Evolutionary conservation across 2,113 vertebrate genomes (phyloP), one percentile per base, ranked within the genome.

Genomic region (Chitala chitala): DNA sequence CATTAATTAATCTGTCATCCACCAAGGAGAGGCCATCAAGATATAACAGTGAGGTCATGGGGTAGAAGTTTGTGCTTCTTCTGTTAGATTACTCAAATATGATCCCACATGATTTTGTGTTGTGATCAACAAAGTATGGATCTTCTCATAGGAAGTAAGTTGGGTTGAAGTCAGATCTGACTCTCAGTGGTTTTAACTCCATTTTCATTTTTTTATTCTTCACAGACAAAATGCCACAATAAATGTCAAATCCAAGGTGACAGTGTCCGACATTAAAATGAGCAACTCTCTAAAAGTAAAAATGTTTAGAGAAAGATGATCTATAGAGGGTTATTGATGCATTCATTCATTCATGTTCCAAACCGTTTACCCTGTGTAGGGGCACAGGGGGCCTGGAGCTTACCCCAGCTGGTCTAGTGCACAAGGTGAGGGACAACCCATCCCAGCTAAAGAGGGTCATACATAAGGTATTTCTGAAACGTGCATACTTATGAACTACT

Each of bases 1-100:
- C 61, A 56, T 69, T 69, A 33, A 75, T 75, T 55, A 53, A 75
- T 75, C 31, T 75, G 51, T 75, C 73, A 75, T 58, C 64, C 64
- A 46, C 22, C n/a, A 51, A 58, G 51, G 26, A 29, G 33, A 69
- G 51, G 24, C 64, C 15, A 31, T 75, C 63, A 31, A 40, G 73
- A 66, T 36, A 55, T 26, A 75, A 56, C 73, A 69, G 51, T 69
- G 73, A 74, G 22, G 73, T 74, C 73, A 74, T 42, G 50, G 48
- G 33, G 48, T 50, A 66, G 13, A 74, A 55, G 63, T 69, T 58
- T 46, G 38, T 58, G 38, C 64, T 55, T 55, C 38, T 66, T 54
- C 51, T 55, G 36, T 51, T 0, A 56, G 24, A 36, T 44, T 56
- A 46, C 36, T 42, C 46, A 54, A 29, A 65, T 20, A 15, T 48